Evolutionary conservation across 1,140 invertebrate species (phyloP).

Genomic region (Magallana gigas): DNA sequence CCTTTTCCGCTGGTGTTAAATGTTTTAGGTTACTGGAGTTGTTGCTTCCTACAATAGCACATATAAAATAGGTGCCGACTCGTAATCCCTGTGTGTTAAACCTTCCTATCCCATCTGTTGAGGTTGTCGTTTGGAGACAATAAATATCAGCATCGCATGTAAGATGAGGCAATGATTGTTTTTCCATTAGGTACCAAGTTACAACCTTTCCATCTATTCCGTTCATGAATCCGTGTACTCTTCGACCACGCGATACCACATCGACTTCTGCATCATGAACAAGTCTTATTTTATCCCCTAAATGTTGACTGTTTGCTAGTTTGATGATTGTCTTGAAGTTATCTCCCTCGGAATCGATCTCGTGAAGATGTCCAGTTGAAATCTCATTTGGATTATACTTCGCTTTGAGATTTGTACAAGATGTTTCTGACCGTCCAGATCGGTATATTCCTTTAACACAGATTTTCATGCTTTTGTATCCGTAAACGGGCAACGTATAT

Average conservation of each 20-base stretch:
- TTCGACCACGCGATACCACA: slow-evolving; percentile 32
- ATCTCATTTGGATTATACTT: slow-evolving; percentile 40
- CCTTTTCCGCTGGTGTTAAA: neutral
- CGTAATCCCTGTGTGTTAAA: neutral
- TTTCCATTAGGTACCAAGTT: slow-evolving; percentile 55
- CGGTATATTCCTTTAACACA: slow-evolving; percentile 40
- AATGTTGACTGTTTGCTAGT: slow-evolving; percentile 39
- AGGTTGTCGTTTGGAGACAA: slow-evolving; percentile 5
- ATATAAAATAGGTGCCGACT: slow-evolving; percentile 33
- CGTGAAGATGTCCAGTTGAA: slow-evolving; percentile 18
- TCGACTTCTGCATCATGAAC: slow-evolving; percentile 52
- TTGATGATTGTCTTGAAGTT: slow-evolving; percentile 35
- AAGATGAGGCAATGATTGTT: neutral
- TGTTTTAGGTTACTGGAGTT: neutral
- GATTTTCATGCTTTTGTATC: neutral
- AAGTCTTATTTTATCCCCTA: slow-evolving; percentile 49
- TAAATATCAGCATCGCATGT: slow-evolving; percentile 19
- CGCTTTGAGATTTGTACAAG: neutral
- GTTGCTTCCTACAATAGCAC: neutral
- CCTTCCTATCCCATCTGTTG: slow-evolving; percentile 23
- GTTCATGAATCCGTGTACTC: slow-evolving; percentile 42
- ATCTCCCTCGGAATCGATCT: slow-evolving; percentile 3
- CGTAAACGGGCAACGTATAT: neutral
- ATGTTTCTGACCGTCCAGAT: neutral
- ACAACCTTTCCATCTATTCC: slow-evolving; percentile 10